Percentiles rank a stretch among this genome's conserved stretches.
Evolutionary conservation across 2,113 vertebrate genomes (phyloP).

Genomic region (Heteronetta atricapilla): DNA sequence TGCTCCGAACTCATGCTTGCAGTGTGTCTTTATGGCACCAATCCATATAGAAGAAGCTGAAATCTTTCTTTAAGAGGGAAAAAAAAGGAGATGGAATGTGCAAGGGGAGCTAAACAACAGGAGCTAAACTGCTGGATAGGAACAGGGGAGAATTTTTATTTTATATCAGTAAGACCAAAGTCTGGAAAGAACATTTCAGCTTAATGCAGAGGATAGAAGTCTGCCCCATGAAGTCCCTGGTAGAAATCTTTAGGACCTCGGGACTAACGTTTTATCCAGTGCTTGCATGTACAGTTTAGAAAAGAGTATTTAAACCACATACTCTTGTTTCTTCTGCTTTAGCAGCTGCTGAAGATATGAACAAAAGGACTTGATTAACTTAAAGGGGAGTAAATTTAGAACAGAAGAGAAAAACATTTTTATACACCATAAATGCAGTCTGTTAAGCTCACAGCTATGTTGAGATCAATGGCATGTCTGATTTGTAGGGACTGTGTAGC

Average conservation of each 20-base stretch:
- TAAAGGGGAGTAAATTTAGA: slow-evolving; percentile 50
- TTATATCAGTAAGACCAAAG: background rate
- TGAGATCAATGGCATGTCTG: slow-evolving; percentile 14
- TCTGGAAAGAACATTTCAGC: background rate
- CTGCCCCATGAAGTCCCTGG: background rate
- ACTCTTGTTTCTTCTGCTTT: background rate
- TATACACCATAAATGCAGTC: background rate
- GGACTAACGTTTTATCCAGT: background rate
- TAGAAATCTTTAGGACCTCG: background rate
- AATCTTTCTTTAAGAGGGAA: background rate
- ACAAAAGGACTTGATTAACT: slow-evolving; percentile 66
- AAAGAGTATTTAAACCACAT: background rate
- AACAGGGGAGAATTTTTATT: background rate
- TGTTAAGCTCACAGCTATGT: slow-evolving; percentile 5
- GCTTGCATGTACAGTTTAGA: background rate
- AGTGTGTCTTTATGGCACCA: background rate
- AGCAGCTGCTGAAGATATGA: slow-evolving; percentile 48
- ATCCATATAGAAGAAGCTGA: background rate
- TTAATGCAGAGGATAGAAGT: background rate
- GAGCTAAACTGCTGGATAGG: background rate
- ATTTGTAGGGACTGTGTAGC: background rate
- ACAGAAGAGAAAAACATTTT: slow-evolving; percentile 17
- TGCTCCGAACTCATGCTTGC: background rate
- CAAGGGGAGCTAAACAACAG: background rate
- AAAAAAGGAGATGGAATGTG: background rate